Conservation (phyloP, 1,140 invertebrate genomes). For the Philopotamus ludificatus region DNA sequence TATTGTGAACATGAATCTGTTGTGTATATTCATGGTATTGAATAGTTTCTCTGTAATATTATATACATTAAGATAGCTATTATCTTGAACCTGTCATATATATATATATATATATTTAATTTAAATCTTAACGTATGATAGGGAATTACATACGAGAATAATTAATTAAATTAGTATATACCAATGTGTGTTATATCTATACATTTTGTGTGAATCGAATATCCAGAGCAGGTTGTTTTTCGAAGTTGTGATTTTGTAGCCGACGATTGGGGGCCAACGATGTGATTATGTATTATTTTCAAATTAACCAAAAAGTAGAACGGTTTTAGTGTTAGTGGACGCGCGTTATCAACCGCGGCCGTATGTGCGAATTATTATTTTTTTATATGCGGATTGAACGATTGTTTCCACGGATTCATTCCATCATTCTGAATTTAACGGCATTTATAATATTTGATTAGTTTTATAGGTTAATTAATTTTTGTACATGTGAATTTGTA, state of each 20-base stretch:
- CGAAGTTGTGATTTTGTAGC: too few species aligned
- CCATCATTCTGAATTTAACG: conserved; percentile 32
- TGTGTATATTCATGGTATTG: conserved; percentile 38
- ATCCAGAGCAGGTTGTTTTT: too few species aligned
- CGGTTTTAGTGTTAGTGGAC: neutral
- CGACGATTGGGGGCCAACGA: too few species aligned
- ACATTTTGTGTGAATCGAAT: too few species aligned
- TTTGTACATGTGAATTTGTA: conserved; percentile 41
- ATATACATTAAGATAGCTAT: neutral
- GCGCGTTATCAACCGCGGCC: too few species aligned
- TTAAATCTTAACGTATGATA: neutral
- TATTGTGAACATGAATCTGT: conserved; percentile 35
- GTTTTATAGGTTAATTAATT: conserved; percentile 33
- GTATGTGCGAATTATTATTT: neutral
- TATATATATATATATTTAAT: neutral
- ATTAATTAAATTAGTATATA: too few species aligned
- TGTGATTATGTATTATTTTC: too few species aligned
- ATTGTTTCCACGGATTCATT: neutral
- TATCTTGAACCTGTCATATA: neutral
- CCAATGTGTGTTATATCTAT: too few species aligned
- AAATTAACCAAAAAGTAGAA: neutral
- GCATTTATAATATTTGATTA: conserved; percentile 35
- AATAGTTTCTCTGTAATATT: conserved; percentile 36
- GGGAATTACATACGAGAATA: too few species aligned
- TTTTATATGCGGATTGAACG: neutral